Conservation (phyloP, 2,113 vertebrate species). For the Rhodinocichla rosea region DNA sequence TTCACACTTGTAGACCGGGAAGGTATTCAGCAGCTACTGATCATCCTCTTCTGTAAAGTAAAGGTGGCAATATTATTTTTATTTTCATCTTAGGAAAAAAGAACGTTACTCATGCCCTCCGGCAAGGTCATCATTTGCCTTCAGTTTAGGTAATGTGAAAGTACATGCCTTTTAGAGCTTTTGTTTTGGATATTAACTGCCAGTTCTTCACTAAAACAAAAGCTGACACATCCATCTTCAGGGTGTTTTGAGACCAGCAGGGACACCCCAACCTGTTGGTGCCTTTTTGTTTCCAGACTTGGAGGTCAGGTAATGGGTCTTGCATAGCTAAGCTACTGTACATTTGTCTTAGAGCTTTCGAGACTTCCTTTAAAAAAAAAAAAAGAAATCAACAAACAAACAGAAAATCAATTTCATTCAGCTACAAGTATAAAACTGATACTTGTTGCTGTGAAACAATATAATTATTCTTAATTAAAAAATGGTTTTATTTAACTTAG, state of each 20-base stretch:
- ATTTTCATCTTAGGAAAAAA: background rate
- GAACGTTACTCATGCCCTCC: background rate
- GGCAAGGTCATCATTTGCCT: background rate
- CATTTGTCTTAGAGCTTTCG: background rate
- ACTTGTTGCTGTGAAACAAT: background rate
- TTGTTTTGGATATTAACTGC: background rate
- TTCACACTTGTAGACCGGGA: background rate
- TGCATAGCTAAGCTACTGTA: background rate
- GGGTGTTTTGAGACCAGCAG: background rate
- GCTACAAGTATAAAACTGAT: background rate
- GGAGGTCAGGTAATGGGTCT: background rate
- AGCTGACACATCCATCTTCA: background rate
- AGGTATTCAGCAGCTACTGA: background rate
- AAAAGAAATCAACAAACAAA: background rate
- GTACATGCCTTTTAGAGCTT: background rate
- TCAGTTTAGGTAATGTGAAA: background rate
- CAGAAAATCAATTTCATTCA: background rate
- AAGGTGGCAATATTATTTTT: background rate
- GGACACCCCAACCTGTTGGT: background rate
- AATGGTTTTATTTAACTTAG: background rate
- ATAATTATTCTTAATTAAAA: background rate
- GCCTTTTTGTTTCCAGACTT: background rate
- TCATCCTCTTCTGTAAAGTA: background rate
- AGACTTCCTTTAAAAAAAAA: background rate
- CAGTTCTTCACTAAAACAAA: background rate